phyloP scores from a whole-genome alignment of 2,888 invertebrate genomes.

The Pheosia gnoma region DNA sequence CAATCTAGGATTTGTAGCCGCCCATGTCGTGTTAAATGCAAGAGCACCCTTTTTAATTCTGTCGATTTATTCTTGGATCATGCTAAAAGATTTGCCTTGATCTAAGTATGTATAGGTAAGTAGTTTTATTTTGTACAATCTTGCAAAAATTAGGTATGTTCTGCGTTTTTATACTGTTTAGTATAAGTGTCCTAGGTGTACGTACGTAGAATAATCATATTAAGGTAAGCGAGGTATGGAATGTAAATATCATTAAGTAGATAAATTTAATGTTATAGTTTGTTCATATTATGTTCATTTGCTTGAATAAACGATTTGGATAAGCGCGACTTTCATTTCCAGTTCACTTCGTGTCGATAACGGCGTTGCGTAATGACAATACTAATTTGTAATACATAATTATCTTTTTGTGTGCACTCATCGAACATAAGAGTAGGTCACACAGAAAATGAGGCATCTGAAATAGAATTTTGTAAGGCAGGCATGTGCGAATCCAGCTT shows the following conservation, averaged over 20 bases:
- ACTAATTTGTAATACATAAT: conserved; percentile 24
- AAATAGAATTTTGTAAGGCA: background rate
- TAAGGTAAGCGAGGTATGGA: conserved; percentile 77
- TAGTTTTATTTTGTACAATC: conserved; percentile 39
- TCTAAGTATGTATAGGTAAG: conserved; percentile 14
- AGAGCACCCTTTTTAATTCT: conserved; percentile 42
- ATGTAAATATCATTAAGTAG: conserved; percentile 84
- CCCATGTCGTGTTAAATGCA: conserved; percentile 26
- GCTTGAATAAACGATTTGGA: conserved; percentile 84
- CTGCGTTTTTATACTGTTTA: conserved; percentile 69
- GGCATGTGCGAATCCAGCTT: background rate
- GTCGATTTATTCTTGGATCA: conserved; percentile 37
- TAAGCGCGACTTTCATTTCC: conserved; percentile 66
- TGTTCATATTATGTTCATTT: conserved; percentile 84
- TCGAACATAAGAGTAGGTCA: conserved; percentile 31
- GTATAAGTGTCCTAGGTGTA: conserved; percentile 73
- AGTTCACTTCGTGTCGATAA: conserved; percentile 20
- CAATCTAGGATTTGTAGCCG: conserved; percentile 22
- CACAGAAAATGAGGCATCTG: conserved; percentile 3
- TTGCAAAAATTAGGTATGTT: conserved; percentile 54
- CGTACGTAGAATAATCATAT: conserved; percentile 68
- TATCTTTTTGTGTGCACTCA: conserved; percentile 13
- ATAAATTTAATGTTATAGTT: conserved; percentile 84
- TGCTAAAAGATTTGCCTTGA: conserved; percentile 10
- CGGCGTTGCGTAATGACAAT: conserved; percentile 31